Conservation (phyloP, 2,888 invertebrate genomes). For the Eristalis arbustorum region DNA sequence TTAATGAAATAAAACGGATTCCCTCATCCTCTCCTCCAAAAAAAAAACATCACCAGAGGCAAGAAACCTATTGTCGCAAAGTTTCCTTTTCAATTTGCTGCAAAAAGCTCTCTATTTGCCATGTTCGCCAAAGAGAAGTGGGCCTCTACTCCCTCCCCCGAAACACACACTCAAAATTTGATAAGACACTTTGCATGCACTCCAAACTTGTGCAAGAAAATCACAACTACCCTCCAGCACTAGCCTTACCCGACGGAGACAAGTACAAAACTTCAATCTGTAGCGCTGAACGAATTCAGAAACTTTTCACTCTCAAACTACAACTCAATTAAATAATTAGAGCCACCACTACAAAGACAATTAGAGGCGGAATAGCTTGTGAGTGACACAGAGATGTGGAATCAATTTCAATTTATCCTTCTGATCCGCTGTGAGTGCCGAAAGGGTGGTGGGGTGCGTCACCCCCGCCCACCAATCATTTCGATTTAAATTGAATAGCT, state of each 20-base stretch:
- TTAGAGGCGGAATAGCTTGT: background rate
- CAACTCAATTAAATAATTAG: slow-evolving; percentile 67
- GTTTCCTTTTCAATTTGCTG: background rate
- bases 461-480: background rate
- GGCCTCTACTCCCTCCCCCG: background rate
- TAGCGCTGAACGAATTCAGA: background rate
- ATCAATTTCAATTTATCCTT: slow-evolving; percentile 8
- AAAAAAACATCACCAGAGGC: too few species aligned
- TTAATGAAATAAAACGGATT: too few species aligned
- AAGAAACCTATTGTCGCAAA: background rate
- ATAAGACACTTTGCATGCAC: background rate
- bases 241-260: background rate
- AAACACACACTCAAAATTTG: background rate
- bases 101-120: background rate
- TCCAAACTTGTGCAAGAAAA: background rate
- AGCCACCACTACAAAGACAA: slow-evolving; percentile 27
- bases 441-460: background rate
- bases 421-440: background rate
- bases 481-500: slow-evolving; percentile 12
- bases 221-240: background rate
- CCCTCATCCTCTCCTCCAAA: too few species aligned
- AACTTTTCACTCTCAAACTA: slow-evolving; percentile 37
- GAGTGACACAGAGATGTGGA: background rate
- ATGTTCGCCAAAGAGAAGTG: background rate
- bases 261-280: background rate